Conservation (phyloP, 2,113 vertebrate genomes). For the Barbus barbus region DNA sequence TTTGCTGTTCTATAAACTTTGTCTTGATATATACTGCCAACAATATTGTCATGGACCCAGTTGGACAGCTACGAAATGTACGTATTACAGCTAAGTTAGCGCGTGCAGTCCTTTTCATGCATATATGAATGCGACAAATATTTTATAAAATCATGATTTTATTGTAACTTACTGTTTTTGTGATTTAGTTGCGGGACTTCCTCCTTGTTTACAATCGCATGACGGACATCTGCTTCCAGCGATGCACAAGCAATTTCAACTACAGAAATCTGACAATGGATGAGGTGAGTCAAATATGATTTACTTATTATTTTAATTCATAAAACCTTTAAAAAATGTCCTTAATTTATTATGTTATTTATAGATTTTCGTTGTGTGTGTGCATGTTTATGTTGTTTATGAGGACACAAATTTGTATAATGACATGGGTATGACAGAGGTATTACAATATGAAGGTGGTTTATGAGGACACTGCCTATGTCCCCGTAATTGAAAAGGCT, state of each 20-base stretch:
- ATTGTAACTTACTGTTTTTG: no score
- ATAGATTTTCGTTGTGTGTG: no score
- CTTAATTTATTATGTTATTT: no score
- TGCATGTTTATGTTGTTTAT: no score
- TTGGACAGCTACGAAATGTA: conserved; percentile 74
- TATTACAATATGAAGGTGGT: no score
- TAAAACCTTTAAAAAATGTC: no score
- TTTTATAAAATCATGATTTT: neutral
- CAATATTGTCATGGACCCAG: conserved; percentile 62
- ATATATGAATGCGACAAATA: neutral
- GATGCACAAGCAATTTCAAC: conserved; percentile 87
- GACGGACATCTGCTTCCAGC: conserved; percentile 90
- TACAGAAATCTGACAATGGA: conserved; percentile 84
- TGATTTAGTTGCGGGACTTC: conserved; percentile 85
- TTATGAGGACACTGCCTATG: no score
- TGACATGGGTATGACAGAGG: no score
- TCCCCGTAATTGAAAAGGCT: no score
- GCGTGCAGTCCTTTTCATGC: neutral
- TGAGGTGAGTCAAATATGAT: conserved; percentile 76
- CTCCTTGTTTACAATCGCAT: conserved; percentile 93
- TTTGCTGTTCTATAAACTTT: neutral
- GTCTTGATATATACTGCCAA: neutral
- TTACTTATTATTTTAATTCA: neutral
- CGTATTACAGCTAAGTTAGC: conserved; percentile 48
- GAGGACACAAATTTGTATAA: no score